Evolutionary conservation across 2,888 invertebrate genomes (phyloP).

Genomic region (Coleophora deauratella): DNA sequence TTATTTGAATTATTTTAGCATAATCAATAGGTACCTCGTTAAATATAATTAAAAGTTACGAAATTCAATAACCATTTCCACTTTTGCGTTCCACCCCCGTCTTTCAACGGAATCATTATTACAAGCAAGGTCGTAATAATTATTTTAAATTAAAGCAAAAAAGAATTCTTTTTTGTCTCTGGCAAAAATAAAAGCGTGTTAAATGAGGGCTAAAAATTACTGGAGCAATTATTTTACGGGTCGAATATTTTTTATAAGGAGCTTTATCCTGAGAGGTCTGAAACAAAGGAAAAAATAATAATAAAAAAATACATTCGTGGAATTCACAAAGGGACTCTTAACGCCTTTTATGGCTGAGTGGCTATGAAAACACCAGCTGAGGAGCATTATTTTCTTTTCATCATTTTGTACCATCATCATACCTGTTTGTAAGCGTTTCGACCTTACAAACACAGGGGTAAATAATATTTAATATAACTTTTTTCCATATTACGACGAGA

Average conservation of each 20-base stretch:
- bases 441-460: too few relatives aligned
- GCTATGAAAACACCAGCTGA: conserved; percentile 37
- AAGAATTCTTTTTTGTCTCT: conserved; percentile 26
- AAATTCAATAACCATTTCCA: too few relatives aligned
- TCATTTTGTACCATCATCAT: conserved; percentile 10
- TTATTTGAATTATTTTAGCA: too few relatives aligned
- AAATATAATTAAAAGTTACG: too few relatives aligned
- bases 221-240: conserved; percentile 54
- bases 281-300: conserved; percentile 49
- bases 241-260: conserved; percentile 53
- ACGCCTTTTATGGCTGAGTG: conserved; percentile 39
- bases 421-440: conserved; percentile 6
- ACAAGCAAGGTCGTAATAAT: conserved; percentile 28
- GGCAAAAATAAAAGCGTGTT: conserved; percentile 34
- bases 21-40: too few relatives aligned
- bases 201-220: conserved; percentile 55
- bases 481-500: too few relatives aligned
- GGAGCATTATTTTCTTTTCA: conserved; percentile 41
- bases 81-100: too few relatives aligned
- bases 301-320: conserved; percentile 46
- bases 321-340: conserved; percentile 50
- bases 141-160: conserved; percentile 32
- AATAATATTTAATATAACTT: too few relatives aligned
- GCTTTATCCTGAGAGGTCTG: conserved; percentile 31
- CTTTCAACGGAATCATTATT: not conserved